A percentile compares a stretch with the other conserved stretches of the same genome.
phyloP scores from a whole-genome alignment of 92 coral and sea anemone species.

The Umimayanthus chanpuru region DNA sequence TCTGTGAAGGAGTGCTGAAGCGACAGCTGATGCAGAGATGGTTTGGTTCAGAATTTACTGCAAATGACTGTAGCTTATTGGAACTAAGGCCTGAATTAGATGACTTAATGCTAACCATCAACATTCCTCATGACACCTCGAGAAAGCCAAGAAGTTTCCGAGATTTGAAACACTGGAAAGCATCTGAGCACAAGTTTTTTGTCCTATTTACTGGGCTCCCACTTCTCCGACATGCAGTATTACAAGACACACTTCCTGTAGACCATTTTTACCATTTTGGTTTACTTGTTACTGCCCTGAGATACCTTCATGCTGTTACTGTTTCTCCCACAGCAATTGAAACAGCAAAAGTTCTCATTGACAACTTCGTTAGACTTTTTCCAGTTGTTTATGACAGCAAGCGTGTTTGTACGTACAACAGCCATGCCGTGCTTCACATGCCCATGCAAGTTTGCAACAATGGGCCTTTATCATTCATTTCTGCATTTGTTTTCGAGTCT shows the following conservation, averaged over 20 bases:
- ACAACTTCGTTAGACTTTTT: not conserved
- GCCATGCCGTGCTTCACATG: conserved; percentile 57
- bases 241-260: too few species aligned
- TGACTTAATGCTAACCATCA: conserved; percentile 21
- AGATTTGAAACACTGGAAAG: conserved; percentile 49
- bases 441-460: conserved; percentile 49
- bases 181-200: conserved; percentile 48
- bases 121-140: conserved; percentile 52
- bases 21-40: conserved; percentile 44
- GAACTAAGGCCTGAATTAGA: conserved; percentile 13
- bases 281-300: conserved; percentile 34
- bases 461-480: conserved; percentile 45
- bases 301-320: conserved; percentile 10
- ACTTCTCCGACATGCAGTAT: conserved; percentile 47
- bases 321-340: not conserved
- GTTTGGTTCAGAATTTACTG: conserved; percentile 31
- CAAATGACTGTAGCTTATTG: not conserved
- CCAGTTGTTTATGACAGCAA: not conserved
- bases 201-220: conserved; percentile 51
- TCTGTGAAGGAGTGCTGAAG: conserved; percentile 55
- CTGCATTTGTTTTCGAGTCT: conserved; percentile 60
- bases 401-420: conserved; percentile 50
- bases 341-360: not conserved
- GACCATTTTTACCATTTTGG: conserved; percentile 52
- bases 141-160: conserved; percentile 48